phyloP scores from a whole-genome alignment of 2,113 vertebrate species.

The Scopus umbretta region DNA sequence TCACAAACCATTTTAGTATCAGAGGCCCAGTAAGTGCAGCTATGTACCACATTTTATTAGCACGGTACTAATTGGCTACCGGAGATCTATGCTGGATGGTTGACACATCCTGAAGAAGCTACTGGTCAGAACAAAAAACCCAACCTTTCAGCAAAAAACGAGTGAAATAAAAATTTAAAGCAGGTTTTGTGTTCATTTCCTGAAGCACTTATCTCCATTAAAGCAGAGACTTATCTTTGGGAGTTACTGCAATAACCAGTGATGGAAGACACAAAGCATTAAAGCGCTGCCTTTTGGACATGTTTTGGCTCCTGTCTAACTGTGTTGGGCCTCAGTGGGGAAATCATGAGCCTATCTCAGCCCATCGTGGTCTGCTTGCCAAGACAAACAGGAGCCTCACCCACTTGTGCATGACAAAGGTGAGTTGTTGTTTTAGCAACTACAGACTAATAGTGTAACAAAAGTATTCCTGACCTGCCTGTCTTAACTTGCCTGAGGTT shows the following conservation, averaged over 20 bases:
- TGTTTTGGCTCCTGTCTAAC: not conserved
- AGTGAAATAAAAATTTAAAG: slow-evolving; percentile 29
- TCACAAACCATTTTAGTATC: not conserved
- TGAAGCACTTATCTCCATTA: slow-evolving; percentile 63
- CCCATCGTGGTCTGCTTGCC: not conserved
- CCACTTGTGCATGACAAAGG: not conserved
- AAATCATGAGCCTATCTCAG: not conserved
- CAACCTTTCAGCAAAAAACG: slow-evolving; percentile 46
- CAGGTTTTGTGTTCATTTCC: slow-evolving; percentile 30
- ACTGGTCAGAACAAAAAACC: slow-evolving; percentile 14
- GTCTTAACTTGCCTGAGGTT: not conserved
- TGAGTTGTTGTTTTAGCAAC: slow-evolving; percentile 14
- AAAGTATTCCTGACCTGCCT: not conserved
- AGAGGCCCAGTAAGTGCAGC: not conserved
- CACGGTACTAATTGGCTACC: not conserved
- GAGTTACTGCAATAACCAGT: not conserved
- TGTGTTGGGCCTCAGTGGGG: not conserved
- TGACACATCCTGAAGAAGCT: not conserved
- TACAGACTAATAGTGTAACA: not conserved
- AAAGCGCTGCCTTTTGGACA: not conserved
- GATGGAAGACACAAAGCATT: not conserved
- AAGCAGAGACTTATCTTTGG: not conserved
- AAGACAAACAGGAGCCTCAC: slow-evolving; percentile 44
- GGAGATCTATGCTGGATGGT: not conserved
- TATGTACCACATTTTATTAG: not conserved